A percentile compares a stretch with the other conserved stretches of the same genome.
phyloP scores from a whole-genome alignment of 2,888 invertebrate genomes.

The Dynastes hyllus region DNA sequence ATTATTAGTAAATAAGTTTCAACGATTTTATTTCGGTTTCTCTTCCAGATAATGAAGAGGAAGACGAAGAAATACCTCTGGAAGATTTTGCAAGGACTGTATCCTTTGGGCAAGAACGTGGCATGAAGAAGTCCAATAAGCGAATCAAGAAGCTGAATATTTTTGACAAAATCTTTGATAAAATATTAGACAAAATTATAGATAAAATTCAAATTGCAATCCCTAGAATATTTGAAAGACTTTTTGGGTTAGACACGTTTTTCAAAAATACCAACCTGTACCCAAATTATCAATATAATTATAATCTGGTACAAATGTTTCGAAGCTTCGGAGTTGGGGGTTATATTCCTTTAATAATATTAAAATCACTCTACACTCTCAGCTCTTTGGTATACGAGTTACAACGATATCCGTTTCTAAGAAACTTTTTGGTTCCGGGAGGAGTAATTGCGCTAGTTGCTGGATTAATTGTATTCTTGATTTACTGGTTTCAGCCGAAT shows the following conservation, averaged over 20 bases:
- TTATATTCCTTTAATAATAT: conserved; percentile 64
- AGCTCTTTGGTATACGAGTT: conserved; percentile 63
- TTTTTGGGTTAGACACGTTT: conserved; percentile 61
- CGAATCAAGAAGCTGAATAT: conserved; percentile 58
- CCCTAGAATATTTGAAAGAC: conserved; percentile 62
- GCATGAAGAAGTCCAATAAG: conserved; percentile 17
- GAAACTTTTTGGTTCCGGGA: conserved; percentile 66
- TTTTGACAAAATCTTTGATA: conserved; percentile 62
- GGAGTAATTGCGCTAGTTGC: conserved; percentile 62
- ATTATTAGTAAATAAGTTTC: neutral
- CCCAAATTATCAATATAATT: conserved; percentile 34
- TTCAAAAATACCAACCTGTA: conserved; percentile 26
- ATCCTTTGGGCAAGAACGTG: neutral
- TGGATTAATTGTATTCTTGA: conserved; percentile 65
- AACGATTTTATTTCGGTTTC: neutral
- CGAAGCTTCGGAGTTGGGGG: conserved; percentile 63
- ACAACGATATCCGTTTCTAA: conserved; percentile 66
- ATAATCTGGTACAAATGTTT: conserved; percentile 26
- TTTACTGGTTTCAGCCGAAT: conserved; percentile 65
- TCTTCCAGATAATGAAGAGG: conserved; percentile 20
- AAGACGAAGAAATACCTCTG: neutral
- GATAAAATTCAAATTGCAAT: conserved; percentile 57
- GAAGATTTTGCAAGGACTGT: conserved; percentile 15
- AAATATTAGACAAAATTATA: conserved; percentile 66
- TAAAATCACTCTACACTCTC: conserved; percentile 64